These are phyloP conservation scores for Drosophila asahinai DNA, from an alignment of 1,140 invertebrate species.

Conservation along the genomic window DNA sequence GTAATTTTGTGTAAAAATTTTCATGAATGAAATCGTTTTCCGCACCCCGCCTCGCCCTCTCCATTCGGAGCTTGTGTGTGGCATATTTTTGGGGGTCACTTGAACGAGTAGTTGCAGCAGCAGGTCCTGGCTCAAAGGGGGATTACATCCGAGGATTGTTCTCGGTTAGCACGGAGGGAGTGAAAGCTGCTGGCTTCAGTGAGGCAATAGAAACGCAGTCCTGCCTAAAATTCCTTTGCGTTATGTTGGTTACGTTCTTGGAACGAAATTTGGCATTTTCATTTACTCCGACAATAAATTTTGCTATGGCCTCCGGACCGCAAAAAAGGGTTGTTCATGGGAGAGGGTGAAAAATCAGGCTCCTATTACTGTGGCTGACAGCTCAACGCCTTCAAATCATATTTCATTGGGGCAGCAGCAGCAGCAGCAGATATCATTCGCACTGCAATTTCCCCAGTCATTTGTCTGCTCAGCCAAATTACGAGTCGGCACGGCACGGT, in stretches of 20 bases:
- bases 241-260: conserved; percentile 38
- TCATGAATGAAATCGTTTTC: conserved; percentile 79
- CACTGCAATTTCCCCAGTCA: conserved; percentile 43
- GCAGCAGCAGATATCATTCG: conserved; percentile 27
- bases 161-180: conserved; percentile 14
- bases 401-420: conserved; percentile 34
- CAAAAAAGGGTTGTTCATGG: conserved; percentile 1
- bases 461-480: conserved; percentile 65
- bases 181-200: background rate
- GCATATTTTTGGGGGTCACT: conserved; percentile 69
- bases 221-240: conserved; percentile 12
- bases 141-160: conserved; percentile 32
- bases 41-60: background rate
- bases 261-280: conserved; percentile 65
- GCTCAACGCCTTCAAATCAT: conserved; percentile 58
- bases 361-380: conserved; percentile 34
- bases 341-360: conserved; percentile 11
- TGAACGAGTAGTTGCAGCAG: conserved; percentile 51
- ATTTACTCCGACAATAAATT: conserved; percentile 49
- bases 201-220: conserved; percentile 25
- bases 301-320: conserved; percentile 9
- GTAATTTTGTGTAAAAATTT: conserved; percentile 77
- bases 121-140: conserved; percentile 15
- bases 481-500: conserved; percentile 7
- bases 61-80: conserved; percentile 45